Conservation (phyloP, 2,113 vertebrate species). For the Ptychochromis oligacanthus region DNA sequence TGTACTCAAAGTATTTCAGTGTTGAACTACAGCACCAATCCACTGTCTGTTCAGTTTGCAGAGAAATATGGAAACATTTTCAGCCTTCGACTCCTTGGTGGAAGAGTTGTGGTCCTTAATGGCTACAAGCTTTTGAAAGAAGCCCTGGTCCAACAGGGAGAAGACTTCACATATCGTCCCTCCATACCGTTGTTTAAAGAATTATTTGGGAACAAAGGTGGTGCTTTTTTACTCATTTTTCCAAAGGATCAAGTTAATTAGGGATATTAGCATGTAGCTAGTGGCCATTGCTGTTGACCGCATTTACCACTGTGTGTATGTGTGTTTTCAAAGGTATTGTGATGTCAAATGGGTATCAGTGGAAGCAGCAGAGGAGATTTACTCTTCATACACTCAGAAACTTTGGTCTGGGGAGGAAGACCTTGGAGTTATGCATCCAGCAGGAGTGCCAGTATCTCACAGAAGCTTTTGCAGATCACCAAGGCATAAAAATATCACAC, state of each 20-base stretch:
- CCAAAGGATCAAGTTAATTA: not conserved
- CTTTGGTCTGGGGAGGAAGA: not conserved
- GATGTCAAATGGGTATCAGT: not conserved
- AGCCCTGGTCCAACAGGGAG: not conserved
- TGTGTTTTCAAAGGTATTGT: not conserved
- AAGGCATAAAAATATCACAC: not conserved
- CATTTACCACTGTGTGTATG: accelerated
- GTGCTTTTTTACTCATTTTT: not conserved
- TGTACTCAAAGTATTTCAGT: not conserved
- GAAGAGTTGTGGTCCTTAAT: not conserved
- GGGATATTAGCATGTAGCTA: not conserved
- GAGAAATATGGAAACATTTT: not conserved
- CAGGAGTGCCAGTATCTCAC: not conserved
- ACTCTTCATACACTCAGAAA: slow-evolving; percentile 81
- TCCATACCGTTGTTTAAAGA: not conserved
- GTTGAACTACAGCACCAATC: not conserved
- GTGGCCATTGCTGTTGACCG: not conserved
- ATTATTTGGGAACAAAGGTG: not conserved
- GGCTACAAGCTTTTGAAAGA: not conserved
- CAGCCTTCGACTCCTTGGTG: not conserved
- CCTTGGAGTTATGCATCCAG: not conserved
- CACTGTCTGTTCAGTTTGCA: not conserved
- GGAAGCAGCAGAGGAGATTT: slow-evolving; percentile 70
- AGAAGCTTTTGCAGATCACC: not conserved
- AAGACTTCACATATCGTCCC: not conserved